phyloP scores from a whole-genome alignment of 1,140 invertebrate genomes.

The Cyrtorhinus lividipennis region DNA sequence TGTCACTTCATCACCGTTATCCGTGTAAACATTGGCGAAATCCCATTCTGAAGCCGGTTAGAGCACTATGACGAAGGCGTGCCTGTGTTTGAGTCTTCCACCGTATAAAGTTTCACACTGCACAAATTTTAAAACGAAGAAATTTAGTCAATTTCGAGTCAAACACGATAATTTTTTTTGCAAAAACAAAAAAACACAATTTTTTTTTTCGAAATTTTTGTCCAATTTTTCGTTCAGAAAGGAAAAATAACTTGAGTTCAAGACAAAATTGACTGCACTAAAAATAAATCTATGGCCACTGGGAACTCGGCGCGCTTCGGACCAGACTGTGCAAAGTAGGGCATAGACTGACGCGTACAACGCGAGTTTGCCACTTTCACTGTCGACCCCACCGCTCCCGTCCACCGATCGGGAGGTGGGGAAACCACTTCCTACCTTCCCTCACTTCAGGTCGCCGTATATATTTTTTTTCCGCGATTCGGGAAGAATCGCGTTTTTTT shows the following conservation, averaged over 20 bases:
- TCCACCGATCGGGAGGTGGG: not conserved
- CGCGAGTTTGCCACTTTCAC: slow-evolving; percentile 5
- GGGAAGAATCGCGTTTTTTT: too few species aligned
- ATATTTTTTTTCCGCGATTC: not conserved
- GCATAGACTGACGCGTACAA: slow-evolving; percentile 4
- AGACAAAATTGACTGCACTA: too few species aligned
- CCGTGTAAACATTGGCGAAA: not conserved
- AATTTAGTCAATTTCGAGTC: not conserved
- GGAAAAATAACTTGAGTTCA: too few species aligned
- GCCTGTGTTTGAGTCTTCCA: too few species aligned
- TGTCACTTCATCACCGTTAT: not conserved
- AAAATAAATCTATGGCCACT: not conserved
- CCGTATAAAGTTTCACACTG: too few species aligned
- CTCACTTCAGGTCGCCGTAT: not conserved
- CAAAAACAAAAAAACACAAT: not conserved
- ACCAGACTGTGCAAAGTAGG: slow-evolving; percentile 6
- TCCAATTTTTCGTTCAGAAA: not conserved
- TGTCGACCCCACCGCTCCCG: not conserved
- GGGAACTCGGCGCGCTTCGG: not conserved
- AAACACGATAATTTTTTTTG: too few species aligned
- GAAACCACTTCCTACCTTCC: slow-evolving; percentile 1
- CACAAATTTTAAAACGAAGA: not conserved
- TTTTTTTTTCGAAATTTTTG: not conserved
- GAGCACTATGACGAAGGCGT: too few species aligned
- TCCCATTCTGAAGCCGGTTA: too few species aligned